Conservation (phyloP, 2,888 invertebrate species). For the Pantelozetes paolii region DNA sequence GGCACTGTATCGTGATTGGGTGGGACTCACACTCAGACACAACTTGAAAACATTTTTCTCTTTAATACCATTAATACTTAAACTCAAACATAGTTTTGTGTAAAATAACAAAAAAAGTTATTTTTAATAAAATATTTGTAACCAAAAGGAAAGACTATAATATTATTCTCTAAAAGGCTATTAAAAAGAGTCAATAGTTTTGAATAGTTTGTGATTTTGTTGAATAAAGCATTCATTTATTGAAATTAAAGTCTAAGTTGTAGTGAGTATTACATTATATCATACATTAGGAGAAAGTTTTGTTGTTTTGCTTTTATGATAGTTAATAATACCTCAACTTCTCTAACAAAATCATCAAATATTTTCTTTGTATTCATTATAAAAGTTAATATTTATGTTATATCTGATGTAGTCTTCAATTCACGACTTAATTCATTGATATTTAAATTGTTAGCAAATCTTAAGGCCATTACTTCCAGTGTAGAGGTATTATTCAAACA, state of each 20-base stretch:
- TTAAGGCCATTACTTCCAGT: not conserved
- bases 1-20: conserved; percentile 27
- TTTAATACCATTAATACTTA: not conserved
- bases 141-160: not conserved
- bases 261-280: not conserved
- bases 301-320: not conserved
- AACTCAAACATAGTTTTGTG: not conserved
- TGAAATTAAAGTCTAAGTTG: too few relatives aligned
- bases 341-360: not conserved
- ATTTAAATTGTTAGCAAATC: conserved; percentile 1
- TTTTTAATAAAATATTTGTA: not conserved
- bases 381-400: conserved; percentile 12
- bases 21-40: not conserved
- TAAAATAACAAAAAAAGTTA: not conserved
- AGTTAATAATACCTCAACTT: not conserved
- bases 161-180: not conserved
- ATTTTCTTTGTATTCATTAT: conserved; percentile 12
- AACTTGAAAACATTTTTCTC: conserved; percentile 8
- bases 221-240: not conserved
- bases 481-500: not conserved
- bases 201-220: not conserved
- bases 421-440: conserved; percentile 12
- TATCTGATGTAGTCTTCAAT: not conserved
- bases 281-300: not conserved
- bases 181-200: not conserved